Evolutionary conservation across 2,797 vertebrate genomes (phyloP), one percentile per base, ranked within the genome.

Genomic region (Adelosebastes latens): DNA sequence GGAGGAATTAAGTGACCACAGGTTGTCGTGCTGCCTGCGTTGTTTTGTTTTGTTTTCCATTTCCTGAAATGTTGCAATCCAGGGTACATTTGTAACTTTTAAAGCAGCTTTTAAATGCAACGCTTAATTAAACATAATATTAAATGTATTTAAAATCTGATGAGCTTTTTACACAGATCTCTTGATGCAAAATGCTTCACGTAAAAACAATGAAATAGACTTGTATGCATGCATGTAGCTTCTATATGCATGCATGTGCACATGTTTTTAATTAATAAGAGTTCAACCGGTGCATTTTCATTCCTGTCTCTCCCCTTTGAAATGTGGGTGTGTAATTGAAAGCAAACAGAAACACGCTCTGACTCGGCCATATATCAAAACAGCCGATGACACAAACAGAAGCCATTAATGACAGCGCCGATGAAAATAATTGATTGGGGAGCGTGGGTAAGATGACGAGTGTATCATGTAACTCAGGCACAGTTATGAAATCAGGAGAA

Each of bases 401-500:
- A 69, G 36, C 25, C 61, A 87, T 80, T 75, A 88, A 81, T 77
- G 78, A 91, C 46, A 71, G 20, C 36, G 29, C 29, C 25, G 75
- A 91, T 88, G 79, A 85, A 89, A 92, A 93, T 81, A 90, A 88
- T 88, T 86, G 84, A 88, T 88, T 87, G 72, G 16, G 60, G 66
- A 36, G 70, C 34, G 32, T 87, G 87, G 88, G 67, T 46, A 80
- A 77, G 75, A 91, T 90, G 86, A 93, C 82, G 69, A 79, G 65
- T 60, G 77, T 85, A 89, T 94, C 94, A 93, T 90, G 93, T 96
- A 95, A 96, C 88, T 75, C 84, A 81, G 88, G 85, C 91, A 80
- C 81, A 83, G 92, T 96, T 96, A 96, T 95, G 94, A 95, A 96
- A 95, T 93, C 89, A 87, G 87, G 77, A 93, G 93, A 92, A 90